Evolutionary conservation across 1,140 invertebrate genomes (phyloP), one percentile per base, ranked within the genome.

Genomic region (Zaprionus capensis): DNA sequence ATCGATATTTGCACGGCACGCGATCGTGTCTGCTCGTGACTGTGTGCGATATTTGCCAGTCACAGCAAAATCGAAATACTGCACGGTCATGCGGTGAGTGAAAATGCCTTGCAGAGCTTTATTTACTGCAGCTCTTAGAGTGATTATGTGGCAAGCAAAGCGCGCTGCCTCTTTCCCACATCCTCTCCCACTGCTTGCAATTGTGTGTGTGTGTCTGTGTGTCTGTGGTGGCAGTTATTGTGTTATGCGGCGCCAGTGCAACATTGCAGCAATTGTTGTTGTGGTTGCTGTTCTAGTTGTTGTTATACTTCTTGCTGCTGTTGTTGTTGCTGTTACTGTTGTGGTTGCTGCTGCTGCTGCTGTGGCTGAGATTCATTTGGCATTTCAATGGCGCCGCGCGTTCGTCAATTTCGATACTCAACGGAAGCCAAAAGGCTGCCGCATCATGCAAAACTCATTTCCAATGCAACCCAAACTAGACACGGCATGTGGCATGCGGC

Each of bases 361-460:
- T 72, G 74, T 34, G 46, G 63, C 62, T 31, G 64, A 63, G 75
- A 77, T 77, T 77, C 75, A 77, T 77, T 77, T 77, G 58, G 64
- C 49, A 73, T 77, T 77, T 73, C 17, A 68, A 76, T 72, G 34
- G 62, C 51, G 41, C 41, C 41, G 36, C 14, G 49, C 28, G 55
- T n/a, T 56, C 68, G 49, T 70, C 58, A 70, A 55, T 70, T 34
- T 7, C 69, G 61, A 56, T 57, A 38, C 51, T 71, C 59, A 71
- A 64, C 63, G 53, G 38, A 49, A 57, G 65, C 53, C 67, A 56
- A 49, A 58, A 58, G 36, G 44, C 44, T 44, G 69, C 73, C 44
- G 38, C 55, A 56, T 71, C 55, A 71, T 59, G 71, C 59, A 61
- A 62, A 71, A 76, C 74, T 61, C 69, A 76, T 66, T 76, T 76